phyloP scores from a whole-genome alignment of 2,113 vertebrate species.

The Notothenia rossii region DNA sequence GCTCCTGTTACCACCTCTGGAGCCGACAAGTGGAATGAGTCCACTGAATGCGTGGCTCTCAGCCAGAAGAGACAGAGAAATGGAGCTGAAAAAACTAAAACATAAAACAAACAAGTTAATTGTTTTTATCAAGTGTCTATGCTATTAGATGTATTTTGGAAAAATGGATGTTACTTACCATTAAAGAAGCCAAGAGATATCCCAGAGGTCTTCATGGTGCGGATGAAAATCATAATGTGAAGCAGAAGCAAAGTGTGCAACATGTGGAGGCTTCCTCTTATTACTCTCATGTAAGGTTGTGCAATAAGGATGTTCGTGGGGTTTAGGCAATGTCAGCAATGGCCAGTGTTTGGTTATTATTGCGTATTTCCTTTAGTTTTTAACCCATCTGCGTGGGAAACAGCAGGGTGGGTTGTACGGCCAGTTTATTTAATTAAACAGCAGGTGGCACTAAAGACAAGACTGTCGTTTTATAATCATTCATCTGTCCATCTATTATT shows the following conservation, averaged over 20 bases:
- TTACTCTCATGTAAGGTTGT: not conserved
- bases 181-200: slow-evolving; percentile 14
- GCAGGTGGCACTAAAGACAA: slow-evolving; percentile 68
- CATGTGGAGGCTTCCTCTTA: slow-evolving; percentile 26
- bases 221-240: not conserved
- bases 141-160: not conserved
- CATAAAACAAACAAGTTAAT: slow-evolving; percentile 5
- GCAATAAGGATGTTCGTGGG: not conserved
- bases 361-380: not conserved
- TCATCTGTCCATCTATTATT: not conserved
- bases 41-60: slow-evolving; percentile 5
- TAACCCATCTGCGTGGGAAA: not conserved
- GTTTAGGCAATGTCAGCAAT: not conserved
- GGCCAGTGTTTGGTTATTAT: not conserved
- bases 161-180: slow-evolving; percentile 59
- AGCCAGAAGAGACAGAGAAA: slow-evolving; percentile 52
- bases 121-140: not conserved
- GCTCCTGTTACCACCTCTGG: slow-evolving; percentile 46
- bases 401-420: not conserved
- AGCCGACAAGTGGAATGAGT: slow-evolving; percentile 42
- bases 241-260: slow-evolving; percentile 1
- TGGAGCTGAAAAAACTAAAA: slow-evolving; percentile 41
- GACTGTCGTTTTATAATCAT: not conserved
- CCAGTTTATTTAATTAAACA: slow-evolving; percentile 20
- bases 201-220: slow-evolving; percentile 36